Conservation (phyloP, 2,797 vertebrate genomes). For the Fratercula arctica region DNA sequence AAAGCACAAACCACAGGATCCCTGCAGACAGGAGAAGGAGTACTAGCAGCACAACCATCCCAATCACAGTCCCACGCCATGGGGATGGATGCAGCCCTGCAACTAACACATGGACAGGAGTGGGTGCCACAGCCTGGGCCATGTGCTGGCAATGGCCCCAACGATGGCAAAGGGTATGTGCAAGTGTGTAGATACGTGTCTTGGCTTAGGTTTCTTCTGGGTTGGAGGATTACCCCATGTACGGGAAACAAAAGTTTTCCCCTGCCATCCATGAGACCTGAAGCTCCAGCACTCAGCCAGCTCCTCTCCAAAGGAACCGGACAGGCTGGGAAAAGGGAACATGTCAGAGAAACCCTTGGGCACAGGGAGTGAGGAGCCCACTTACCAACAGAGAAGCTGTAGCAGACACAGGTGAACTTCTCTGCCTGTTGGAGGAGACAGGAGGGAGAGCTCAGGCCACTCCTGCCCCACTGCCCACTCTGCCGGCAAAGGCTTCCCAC, state of each 20-base stretch:
- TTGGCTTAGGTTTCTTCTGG: not conserved
- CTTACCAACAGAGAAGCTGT: slow-evolving; percentile 43
- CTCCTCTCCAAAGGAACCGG: rapidly evolving
- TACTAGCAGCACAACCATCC: not conserved
- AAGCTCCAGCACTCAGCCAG: rapidly evolving
- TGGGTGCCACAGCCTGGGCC: not conserved
- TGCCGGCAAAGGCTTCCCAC: not conserved
- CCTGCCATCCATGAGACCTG: rapidly evolving
- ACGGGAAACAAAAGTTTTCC: rapidly evolving
- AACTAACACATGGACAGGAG: not conserved
- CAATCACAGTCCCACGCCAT: not conserved
- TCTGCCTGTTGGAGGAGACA: not conserved
- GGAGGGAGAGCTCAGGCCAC: not conserved
- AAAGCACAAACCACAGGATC: not conserved
- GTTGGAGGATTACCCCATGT: rapidly evolving
- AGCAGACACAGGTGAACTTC: slow-evolving; percentile 31
- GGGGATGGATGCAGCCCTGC: not conserved
- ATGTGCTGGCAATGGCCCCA: rapidly evolving
- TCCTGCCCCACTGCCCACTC: rapidly evolving
- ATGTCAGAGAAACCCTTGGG: rapidly evolving
- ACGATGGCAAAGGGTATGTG: rapidly evolving
- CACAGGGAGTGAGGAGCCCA: rapidly evolving
- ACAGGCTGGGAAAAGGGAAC: not conserved
- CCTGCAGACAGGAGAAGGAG: not conserved
- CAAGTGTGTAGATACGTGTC: rapidly evolving